phyloP scores from a whole-genome alignment of 1,140 invertebrate species.

The Drosophila arizonae region DNA sequence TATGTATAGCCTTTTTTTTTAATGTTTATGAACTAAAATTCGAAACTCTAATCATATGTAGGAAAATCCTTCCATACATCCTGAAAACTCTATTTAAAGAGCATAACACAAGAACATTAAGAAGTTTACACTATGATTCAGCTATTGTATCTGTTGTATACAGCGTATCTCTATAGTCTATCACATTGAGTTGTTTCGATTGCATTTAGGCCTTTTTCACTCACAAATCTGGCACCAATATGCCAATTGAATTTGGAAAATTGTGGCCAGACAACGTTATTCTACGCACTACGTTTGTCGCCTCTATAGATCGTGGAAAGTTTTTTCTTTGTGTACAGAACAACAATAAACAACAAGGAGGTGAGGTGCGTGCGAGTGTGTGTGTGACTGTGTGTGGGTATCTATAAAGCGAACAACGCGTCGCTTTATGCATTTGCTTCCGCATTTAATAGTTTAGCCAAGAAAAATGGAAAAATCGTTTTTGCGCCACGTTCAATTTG shows the following conservation, averaged over 20 bases:
- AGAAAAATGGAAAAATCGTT: conserved; percentile 19
- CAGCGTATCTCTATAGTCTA: conserved; percentile 16
- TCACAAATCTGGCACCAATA: conserved; percentile 71
- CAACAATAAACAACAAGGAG: conserved; percentile 48
- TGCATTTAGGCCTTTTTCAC: conserved; percentile 44
- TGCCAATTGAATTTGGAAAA: conserved; percentile 52
- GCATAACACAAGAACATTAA: too few species aligned
- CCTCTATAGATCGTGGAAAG: conserved; percentile 39
- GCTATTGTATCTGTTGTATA: too few species aligned
- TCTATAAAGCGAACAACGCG: conserved; percentile 22
- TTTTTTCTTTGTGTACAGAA: conserved; percentile 30
- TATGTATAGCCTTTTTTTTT: too few species aligned
- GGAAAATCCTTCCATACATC: too few species aligned
- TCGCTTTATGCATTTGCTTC: conserved; percentile 32
- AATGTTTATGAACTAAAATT: too few species aligned
- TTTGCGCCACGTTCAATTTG: conserved; percentile 37
- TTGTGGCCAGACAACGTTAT: conserved; percentile 27
- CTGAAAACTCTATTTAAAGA: too few species aligned
- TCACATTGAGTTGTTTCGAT: background rate
- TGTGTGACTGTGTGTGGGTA: background rate
- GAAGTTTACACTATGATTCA: too few species aligned
- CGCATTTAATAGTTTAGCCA: conserved; percentile 37
- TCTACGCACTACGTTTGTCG: conserved; percentile 9
- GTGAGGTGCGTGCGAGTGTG: conserved; percentile 9
- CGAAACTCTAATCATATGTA: too few species aligned